Conservation (phyloP, 2,113 vertebrate genomes). For the Gorsachius goisagi region DNA sequence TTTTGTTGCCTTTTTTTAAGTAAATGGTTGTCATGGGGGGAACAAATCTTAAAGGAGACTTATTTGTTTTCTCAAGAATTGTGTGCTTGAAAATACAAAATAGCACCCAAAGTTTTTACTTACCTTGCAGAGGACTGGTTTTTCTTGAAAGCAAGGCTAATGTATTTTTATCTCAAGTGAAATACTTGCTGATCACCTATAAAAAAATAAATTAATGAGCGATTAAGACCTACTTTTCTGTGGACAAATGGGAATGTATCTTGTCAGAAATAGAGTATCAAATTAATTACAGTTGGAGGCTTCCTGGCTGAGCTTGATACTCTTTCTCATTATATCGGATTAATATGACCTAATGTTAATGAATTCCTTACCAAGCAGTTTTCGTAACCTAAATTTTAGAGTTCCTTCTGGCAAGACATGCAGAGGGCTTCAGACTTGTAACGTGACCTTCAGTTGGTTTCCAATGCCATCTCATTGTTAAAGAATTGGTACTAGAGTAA, state of each 20-base stretch:
- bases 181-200: background rate
- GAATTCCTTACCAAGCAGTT: constrained; percentile 5
- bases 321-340: background rate
- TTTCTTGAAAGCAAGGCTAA: background rate
- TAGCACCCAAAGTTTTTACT: background rate
- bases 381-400: background rate
- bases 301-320: background rate
- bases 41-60: background rate
- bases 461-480: background rate
- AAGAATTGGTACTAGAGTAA: background rate
- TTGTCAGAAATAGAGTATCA: background rate
- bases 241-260: background rate
- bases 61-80: background rate
- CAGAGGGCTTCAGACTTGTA: background rate
- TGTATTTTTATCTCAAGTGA: background rate
- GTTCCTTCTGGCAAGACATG: background rate
- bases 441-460: background rate
- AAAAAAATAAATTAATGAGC: background rate
- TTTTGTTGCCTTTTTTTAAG: background rate
- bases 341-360: background rate
- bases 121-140: background rate
- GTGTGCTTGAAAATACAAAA: background rate
- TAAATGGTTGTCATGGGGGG: background rate
- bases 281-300: background rate
- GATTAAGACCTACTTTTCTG: background rate